Base-by-base conservation (phyloP, 2,113 vertebrate species). In the Saimiri boliviensis region DNA sequence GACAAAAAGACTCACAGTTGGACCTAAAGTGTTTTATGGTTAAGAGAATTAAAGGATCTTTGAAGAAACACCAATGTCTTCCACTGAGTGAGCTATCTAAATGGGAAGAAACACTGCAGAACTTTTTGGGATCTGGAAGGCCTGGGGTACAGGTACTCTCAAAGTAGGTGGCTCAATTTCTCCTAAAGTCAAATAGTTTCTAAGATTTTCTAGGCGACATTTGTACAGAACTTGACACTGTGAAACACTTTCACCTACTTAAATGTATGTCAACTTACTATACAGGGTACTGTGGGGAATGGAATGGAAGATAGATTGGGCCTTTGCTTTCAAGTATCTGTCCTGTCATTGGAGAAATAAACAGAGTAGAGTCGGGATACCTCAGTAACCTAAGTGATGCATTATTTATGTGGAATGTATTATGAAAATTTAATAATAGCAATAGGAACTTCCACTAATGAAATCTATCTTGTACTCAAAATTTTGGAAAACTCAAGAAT, bases 241-340 rank as follows among this genome's bases (percentile, higher is more conserved):
- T 20, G 37, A 27, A 45, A 37, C 9, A 32, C 13, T 27, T 37
- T 21, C 4, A 6, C 8, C 5, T 16, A 27, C 8, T 32, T 17
- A 74, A 47, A 3, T 3, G 0, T 2, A 7, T 4, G 1, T 3
- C 9, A 1, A 9, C 20, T 58, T 2, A 23, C 4, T 73, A 47
- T 71, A 23, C 25, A 12, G 2, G 66, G 40, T 11, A 14, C 16
- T 1, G 8, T 6, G 30, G 35, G 19, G 42, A 49, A 58, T 1
- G 9, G 0, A 2, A 11, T 7, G 2, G 20, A 3, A 17, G 4
- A 23, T 0, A 19, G 27, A 5, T 4, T 9, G 35, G 10, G 37
- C 23, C 54, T 37, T 70, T 35, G 49, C n/a, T 27, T 40, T 68
- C 32, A 20, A 63, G n/a, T 42, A 4, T 13, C 0, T 30, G 21